Evolutionary conservation across 2,113 vertebrate genomes (phyloP).

Genomic region (Buteo buteo): DNA sequence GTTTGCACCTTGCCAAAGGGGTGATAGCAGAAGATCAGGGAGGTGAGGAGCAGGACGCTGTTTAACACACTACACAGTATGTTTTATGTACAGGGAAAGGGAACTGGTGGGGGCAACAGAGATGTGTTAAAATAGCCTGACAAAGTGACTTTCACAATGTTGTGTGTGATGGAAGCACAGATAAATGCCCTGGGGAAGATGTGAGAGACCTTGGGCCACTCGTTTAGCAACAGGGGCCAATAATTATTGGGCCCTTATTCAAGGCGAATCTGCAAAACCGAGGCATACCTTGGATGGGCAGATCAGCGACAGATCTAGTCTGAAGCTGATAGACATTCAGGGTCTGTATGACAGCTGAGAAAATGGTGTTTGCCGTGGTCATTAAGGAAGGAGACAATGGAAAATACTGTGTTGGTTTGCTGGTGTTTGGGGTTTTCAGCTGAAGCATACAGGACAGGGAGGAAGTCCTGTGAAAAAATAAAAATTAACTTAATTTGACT

Average conservation of each 20-base stretch:
- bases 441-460: not conserved
- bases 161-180: not conserved
- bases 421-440: not conserved
- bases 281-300: not conserved
- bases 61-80: not conserved
- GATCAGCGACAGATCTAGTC: not conserved
- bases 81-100: not conserved
- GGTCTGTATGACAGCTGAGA: accelerated
- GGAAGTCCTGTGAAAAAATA: not conserved
- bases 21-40: not conserved
- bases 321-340: not conserved
- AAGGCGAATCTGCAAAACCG: not conserved
- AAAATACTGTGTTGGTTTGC: not conserved
- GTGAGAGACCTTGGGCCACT: not conserved
- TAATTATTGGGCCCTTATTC: not conserved
- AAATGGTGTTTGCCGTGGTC: not conserved
- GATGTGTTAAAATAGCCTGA: not conserved
- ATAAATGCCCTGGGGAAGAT: not conserved
- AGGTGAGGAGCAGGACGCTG: not conserved
- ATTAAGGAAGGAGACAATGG: not conserved
- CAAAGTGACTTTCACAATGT: not conserved
- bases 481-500: not conserved
- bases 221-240: not conserved
- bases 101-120: not conserved
- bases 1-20: not conserved